These are phyloP conservation scores for Nycticryphes semicollaris DNA, from an alignment of 2,113 vertebrate species.

Conservation along the genomic window DNA sequence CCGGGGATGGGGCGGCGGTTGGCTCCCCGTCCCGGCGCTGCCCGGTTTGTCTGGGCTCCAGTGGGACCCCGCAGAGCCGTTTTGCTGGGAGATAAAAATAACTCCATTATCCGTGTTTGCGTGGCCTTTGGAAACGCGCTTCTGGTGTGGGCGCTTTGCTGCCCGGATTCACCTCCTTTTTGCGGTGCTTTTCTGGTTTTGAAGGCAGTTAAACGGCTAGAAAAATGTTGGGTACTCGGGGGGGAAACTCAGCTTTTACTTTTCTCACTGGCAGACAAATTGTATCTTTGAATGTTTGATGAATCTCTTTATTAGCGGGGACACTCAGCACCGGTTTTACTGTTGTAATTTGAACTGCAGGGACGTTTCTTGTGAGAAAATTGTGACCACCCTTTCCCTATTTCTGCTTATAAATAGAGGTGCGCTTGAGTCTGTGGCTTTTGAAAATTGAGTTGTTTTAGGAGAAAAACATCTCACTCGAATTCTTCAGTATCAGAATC, in stretches of 20 bases:
- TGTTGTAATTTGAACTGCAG: background rate
- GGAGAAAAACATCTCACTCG: background rate
- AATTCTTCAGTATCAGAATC: background rate
- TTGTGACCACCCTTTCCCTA: accelerated
- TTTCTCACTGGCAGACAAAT: background rate
- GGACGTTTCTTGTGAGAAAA: background rate
- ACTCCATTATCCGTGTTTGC: background rate
- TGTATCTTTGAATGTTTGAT: background rate
- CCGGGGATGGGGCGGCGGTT: background rate
- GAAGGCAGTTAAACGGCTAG: background rate
- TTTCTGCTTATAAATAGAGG: background rate
- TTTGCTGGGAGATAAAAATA: background rate
- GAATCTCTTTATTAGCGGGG: background rate
- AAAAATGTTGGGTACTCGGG: accelerated
- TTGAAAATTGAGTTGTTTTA: background rate
- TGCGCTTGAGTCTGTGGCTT: accelerated
- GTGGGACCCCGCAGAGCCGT: background rate
- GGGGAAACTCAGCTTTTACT: accelerated
- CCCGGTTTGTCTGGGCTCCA: background rate
- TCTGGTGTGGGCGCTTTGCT: background rate
- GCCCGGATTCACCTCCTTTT: background rate
- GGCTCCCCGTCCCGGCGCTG: accelerated
- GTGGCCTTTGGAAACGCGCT: background rate
- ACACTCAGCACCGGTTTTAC: accelerated
- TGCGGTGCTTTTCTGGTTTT: accelerated